Base-by-base conservation (phyloP, 2,113 vertebrate genomes). In the Istiophorus platypterus region DNA sequence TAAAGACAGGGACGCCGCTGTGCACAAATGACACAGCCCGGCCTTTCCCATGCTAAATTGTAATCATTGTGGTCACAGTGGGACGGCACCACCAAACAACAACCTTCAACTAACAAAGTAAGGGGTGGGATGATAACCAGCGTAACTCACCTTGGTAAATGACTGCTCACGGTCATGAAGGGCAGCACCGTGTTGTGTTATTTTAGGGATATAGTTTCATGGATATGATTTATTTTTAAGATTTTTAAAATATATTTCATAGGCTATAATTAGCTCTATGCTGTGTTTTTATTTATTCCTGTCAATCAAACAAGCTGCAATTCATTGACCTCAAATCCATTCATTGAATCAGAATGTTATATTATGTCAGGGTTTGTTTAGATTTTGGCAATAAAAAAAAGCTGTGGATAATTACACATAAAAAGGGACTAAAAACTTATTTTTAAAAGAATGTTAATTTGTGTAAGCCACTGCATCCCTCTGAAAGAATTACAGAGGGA, bases 61-160 rank as follows among this genome's bases (percentile, higher is more conserved):
- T 49, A 88, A 76, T 85, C 62, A 65, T 20, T 26, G 22, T 47
- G 70, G 71, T 88, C 57, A 71, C 81, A 76, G 72, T 2, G 26
- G 59, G 42, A 6, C 47, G 67, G 68, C 66, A 67, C 7, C 49
- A 26, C 17, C 22, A 22, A 22, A 47, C 65, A 49, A 11, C 61
- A 47, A 51, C 64, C 65, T 82, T 78, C 27, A 76, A 59, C 51
- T 2, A 47, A 42, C 41, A 29, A 31, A 63, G 29, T 41, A n/a
- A n/a, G 22, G 10, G 54, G 22, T 14, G 20, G 69, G 49, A 62
- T 18, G 11, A 49, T 20, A 59, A 69, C 64, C 80, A 72, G 70
- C 62, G 63, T 6, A 54, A 72, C n/a, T 37, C 22, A 42, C n/a
- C 22, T 26, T 42, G 13, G 22, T 39, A 63, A 39, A n/a, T 39